A percentile compares a stretch with the other conserved stretches of the same genome.
These are phyloP conservation scores for Rhombomys opimus DNA, from an alignment of 2,113 vertebrate species.

Conservation along the genomic window DNA sequence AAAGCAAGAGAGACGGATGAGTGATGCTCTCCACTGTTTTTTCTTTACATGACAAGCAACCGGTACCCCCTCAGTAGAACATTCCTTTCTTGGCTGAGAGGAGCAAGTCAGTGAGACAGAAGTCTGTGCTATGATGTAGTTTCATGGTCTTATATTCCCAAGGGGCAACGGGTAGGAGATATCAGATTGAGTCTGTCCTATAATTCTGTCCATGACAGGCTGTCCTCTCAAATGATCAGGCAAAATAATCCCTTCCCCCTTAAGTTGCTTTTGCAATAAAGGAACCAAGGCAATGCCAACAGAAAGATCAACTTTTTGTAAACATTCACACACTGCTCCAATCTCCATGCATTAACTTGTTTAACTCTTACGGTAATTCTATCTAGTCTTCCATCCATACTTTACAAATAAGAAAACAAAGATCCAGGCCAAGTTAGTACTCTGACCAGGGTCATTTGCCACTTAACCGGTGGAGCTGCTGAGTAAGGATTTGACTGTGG, in stretches of 20 bases:
- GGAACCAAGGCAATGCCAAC: neutral
- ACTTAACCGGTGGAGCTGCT: neutral
- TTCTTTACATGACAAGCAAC: constrained; percentile 19
- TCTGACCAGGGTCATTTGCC: neutral
- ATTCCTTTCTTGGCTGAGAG: neutral
- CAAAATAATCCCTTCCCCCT: neutral
- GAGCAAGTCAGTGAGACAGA: constrained; percentile 11
- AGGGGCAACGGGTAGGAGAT: neutral
- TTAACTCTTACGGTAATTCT: neutral
- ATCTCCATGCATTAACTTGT: neutral
- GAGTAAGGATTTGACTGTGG: neutral
- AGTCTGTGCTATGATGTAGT: neutral
- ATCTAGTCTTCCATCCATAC: neutral
- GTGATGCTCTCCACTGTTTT: neutral
- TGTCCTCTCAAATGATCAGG: neutral
- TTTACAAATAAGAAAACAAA: neutral
- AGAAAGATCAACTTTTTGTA: neutral
- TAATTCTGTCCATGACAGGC: neutral
- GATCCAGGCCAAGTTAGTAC: neutral
- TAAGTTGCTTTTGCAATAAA: neutral
- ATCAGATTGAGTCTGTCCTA: neutral
- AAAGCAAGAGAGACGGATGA: constrained; percentile 1
- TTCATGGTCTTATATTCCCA: constrained; percentile 23
- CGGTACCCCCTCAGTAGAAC: neutral
- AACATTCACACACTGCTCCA: neutral